A percentile compares a stretch with the other conserved stretches of the same genome.
Evolutionary conservation across 2,888 invertebrate species (phyloP).

Genomic region (Mesorhabditis sp.): DNA sequence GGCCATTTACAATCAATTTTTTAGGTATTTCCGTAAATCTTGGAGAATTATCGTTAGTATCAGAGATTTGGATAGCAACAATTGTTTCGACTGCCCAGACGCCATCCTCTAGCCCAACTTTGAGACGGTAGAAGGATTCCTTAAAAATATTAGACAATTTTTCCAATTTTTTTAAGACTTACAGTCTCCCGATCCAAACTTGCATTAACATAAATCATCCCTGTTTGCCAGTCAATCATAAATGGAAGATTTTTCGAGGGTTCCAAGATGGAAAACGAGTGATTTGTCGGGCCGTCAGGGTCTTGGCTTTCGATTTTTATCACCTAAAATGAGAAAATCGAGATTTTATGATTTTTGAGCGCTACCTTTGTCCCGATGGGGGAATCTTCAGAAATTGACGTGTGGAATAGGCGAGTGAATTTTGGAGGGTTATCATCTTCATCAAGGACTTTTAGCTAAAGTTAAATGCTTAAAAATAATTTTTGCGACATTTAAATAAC

Average conservation of each 20-base stretch:
- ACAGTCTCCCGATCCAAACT: neutral
- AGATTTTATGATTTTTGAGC: neutral
- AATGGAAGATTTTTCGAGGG: neutral
- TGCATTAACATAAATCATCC: neutral
- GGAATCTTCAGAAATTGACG: neutral
- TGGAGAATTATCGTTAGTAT: slow-evolving; percentile 3
- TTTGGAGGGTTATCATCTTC: neutral
- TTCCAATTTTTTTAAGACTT: no score
- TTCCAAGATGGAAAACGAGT: neutral
- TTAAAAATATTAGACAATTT: neutral
- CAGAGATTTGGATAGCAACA: slow-evolving; percentile 6
- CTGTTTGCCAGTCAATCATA: neutral
- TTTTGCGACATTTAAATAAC: neutral
- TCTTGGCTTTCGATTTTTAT: neutral
- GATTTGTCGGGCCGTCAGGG: slow-evolving; percentile 2
- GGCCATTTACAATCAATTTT: neutral
- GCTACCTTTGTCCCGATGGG: neutral
- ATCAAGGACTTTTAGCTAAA: neutral
- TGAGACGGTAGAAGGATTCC: neutral
- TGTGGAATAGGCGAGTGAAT: neutral
- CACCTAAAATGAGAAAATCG: neutral
- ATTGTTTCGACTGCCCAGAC: neutral
- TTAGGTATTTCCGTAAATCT: neutral
- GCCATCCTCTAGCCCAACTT: neutral
- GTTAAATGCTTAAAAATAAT: no score